Base-by-base conservation (phyloP, 1,140 invertebrate genomes). In the Pseudobourletiella spinata region DNA sequence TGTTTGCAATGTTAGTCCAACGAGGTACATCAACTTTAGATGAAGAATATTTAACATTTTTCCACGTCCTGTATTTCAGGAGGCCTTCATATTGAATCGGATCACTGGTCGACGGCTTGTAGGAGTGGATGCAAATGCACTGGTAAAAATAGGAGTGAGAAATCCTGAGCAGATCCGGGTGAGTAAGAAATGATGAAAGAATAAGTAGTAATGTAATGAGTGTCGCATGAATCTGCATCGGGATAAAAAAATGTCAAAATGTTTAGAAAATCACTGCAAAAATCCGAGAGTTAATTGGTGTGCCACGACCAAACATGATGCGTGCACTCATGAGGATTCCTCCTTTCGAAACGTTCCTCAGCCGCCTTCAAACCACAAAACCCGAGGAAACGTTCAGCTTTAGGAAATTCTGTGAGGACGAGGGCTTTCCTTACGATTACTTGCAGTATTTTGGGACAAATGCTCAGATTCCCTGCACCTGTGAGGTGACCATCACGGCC, bases 101-200 rank as follows among this genome's bases (percentile, higher is more conserved):
- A 69, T 69, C 22, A 44, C 44, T 15, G 67, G 64, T 14, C 39
- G 64, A 14, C 32, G 54, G 18, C 46, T 69, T 3, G 39, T 64
- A 2, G 42, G 39, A n/a, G 54, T 69, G 1, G 67, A 69, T 52
- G 61, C 61, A 11, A 30, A 32, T 2, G 67, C 64, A 2, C 30
- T 69, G 39, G 51, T 39, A 2, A 59, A 66, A 59, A 69, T 69
- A 60, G 67, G 67, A 48, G 20, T 69, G 35, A 58, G 32, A 8
- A 46, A 66, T 46, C 52, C 66, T n/a, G 55, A 57, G 18, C 56
- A 63, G 8, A 59, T 69, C 29, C 57, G 56, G 24, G 66, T 65
- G 42, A 20, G 50, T 35, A 25, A 18, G 22, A 29, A n/a, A n/a
- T n/a, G n/a, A n/a, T n/a, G n/a, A n/a, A n/a, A n/a, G n/a, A n/a